Percentiles rank a stretch among this genome's conserved stretches.
Conservation (phyloP, 2,797 vertebrate species). For the Esox lucius region DNA sequence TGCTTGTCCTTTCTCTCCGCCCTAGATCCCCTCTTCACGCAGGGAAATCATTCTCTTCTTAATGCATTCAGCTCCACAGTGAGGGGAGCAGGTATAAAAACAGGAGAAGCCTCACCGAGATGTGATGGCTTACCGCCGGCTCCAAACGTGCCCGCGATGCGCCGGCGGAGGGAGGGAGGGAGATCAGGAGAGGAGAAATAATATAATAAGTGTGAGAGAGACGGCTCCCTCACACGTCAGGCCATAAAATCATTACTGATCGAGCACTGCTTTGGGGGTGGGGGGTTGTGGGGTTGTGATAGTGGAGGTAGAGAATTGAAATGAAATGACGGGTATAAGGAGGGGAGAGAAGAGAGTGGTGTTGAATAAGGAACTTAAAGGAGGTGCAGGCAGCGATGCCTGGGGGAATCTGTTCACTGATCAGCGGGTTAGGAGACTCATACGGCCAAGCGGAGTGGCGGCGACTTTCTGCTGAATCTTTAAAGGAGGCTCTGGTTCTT, state of each 20-base stretch:
- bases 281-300: constrained; percentile 41
- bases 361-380: background rate
- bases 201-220: background rate
- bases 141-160: constrained; percentile 61
- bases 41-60: background rate
- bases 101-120: background rate
- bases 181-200: constrained; percentile 40
- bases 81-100: background rate
- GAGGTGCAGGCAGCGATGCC: background rate
- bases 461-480: constrained; percentile 17
- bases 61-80: background rate
- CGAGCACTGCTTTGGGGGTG: constrained; percentile 58
- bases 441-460: background rate
- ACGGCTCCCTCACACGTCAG: constrained; percentile 54
- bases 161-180: constrained; percentile 26
- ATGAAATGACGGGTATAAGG: constrained; percentile 12
- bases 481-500: constrained; percentile 4
- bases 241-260: constrained; percentile 75
- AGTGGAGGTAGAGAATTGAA: constrained; percentile 36
- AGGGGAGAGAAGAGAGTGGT: background rate
- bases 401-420: background rate
- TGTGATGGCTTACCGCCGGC: constrained; percentile 54
- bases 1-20: background rate
- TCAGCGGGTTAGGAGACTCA: background rate
- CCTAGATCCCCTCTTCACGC: background rate